Conservation (phyloP, 2,797 vertebrate genomes). For the Pempheris klunzingeri region DNA sequence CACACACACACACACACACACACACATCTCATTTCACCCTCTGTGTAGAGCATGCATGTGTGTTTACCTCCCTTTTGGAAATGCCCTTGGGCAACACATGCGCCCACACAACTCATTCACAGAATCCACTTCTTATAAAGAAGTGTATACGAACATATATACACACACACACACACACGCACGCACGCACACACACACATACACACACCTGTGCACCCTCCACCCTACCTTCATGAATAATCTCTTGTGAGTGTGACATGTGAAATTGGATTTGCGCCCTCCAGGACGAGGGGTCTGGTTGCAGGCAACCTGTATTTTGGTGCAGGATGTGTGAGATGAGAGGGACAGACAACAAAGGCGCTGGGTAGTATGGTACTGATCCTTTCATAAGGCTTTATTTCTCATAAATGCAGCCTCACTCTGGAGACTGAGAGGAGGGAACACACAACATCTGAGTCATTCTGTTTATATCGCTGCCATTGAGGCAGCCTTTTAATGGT, state of each 20-base stretch:
- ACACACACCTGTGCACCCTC: conserved; percentile 28
- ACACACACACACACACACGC: not conserved
- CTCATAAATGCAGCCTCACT: conserved; percentile 50
- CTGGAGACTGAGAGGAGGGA: conserved; percentile 29
- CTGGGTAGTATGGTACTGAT: conserved; percentile 26
- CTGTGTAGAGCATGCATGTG: not conserved
- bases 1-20: conserved; percentile 29
- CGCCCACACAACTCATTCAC: conserved; percentile 10
- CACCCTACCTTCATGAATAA: conserved; percentile 64
- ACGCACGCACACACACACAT: not conserved
- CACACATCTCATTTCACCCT: conserved; percentile 32
- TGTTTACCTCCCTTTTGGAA: conserved; percentile 38
- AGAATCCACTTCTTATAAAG: conserved; percentile 18
- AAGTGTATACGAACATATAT: not conserved
- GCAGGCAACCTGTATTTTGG: conserved; percentile 47
- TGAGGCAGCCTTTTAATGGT: conserved; percentile 37
- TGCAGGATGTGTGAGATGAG: conserved; percentile 33
- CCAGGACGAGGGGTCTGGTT: conserved; percentile 56
- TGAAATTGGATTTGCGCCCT: conserved; percentile 74
- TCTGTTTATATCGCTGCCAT: conserved; percentile 18
- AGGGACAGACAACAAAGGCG: conserved; percentile 48
- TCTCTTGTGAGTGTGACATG: conserved; percentile 60
- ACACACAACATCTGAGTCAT: conserved; percentile 49
- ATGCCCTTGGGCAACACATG: conserved; percentile 50
- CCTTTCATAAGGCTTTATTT: conserved; percentile 47